Percentiles rank a stretch among this genome's conserved stretches.
phyloP scores from a whole-genome alignment of 2,797 vertebrate species.

The Bucorvus abyssinicus region DNA sequence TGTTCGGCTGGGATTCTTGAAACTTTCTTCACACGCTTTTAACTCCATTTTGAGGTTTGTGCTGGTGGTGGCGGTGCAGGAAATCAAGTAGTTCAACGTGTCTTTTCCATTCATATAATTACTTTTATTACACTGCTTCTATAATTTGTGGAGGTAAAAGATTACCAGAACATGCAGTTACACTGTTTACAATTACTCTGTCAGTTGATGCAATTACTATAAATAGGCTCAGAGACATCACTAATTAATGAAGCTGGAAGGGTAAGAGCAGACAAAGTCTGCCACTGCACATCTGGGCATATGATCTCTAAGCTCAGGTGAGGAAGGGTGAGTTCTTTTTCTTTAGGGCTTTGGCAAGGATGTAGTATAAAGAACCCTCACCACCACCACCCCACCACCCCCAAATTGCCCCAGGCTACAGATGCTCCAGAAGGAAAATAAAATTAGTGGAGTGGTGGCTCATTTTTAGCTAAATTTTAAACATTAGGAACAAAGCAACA shows the following conservation, averaged over 20 bases:
- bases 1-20: conserved; percentile 11
- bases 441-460: conserved; percentile 23
- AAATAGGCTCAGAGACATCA: conserved; percentile 73
- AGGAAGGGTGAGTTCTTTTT: conserved; percentile 4
- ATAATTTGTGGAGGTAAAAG: conserved; percentile 70
- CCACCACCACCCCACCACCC: conserved; percentile 11
- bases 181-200: conserved; percentile 70
- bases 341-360: conserved; percentile 29
- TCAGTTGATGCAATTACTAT: conserved; percentile 74
- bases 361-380: conserved; percentile 56
- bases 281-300: conserved; percentile 1
- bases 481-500: background rate
- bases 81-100: conserved; percentile 58
- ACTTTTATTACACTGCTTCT: conserved; percentile 65
- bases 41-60: conserved; percentile 42
- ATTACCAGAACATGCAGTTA: conserved; percentile 65
- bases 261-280: conserved; percentile 48
- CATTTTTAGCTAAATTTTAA: conserved; percentile 38
- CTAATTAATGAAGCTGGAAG: conserved; percentile 73
- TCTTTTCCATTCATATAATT: conserved; percentile 71
- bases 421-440: conserved; percentile 39
- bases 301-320: conserved; percentile 8
- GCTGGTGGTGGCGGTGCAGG: background rate
- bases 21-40: conserved; percentile 30
- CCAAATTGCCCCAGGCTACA: conserved; percentile 55